Percentiles rank a stretch among this genome's conserved stretches.
These are phyloP conservation scores for Barbus barbus DNA, from an alignment of 2,113 vertebrate genomes.

Conservation along the genomic window DNA sequence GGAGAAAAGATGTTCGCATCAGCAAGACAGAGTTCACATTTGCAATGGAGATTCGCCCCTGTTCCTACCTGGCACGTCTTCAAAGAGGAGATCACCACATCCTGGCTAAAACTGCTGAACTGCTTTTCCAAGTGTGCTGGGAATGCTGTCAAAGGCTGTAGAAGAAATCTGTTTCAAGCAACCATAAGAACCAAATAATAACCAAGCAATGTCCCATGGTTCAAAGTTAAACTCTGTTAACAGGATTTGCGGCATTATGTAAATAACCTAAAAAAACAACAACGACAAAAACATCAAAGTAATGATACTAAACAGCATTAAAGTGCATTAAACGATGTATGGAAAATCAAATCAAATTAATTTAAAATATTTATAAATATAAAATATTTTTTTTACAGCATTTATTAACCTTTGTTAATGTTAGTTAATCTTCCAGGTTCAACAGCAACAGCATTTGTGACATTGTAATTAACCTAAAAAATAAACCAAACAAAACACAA, in stretches of 20 bases:
- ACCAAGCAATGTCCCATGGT: background rate
- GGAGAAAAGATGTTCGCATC: conserved; percentile 42
- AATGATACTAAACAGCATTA: background rate
- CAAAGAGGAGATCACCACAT: conserved; percentile 46
- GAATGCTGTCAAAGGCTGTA: background rate
- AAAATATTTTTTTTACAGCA: too few species aligned
- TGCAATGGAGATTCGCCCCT: conserved; percentile 41
- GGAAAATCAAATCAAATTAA: too few species aligned
- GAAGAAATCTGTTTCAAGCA: background rate
- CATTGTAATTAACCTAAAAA: too few species aligned
- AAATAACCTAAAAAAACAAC: background rate
- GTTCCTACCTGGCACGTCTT: background rate
- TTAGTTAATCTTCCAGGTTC: too few species aligned
- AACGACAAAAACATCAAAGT: background rate
- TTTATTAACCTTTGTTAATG: too few species aligned
- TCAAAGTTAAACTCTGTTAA: background rate
- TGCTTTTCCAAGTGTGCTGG: background rate
- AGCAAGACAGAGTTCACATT: conserved; percentile 45
- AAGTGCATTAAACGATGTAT: too few species aligned
- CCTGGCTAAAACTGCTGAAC: conserved; percentile 1
- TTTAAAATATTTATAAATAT: too few species aligned
- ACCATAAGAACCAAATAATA: background rate
- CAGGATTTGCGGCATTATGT: background rate
- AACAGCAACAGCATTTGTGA: too few species aligned
- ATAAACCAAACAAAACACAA: too few species aligned